Conservation (phyloP, 2,797 vertebrate genomes). For the Myotis vivesi region DNA sequence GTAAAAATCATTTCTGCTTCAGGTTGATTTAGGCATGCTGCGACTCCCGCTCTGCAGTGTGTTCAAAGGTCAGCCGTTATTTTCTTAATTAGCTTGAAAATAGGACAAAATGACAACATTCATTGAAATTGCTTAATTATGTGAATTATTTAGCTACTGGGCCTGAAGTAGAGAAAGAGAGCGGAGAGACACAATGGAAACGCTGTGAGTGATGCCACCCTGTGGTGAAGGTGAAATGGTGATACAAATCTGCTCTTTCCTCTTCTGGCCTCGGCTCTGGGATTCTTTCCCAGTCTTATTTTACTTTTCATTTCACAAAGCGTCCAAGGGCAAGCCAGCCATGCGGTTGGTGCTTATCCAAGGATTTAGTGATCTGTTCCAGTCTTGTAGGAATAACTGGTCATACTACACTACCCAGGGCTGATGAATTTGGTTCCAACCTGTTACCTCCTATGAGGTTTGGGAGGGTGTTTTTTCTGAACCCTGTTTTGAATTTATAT, state of each 20-base stretch:
- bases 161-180: not conserved
- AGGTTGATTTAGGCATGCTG: conserved; percentile 14
- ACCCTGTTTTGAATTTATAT: not conserved
- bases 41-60: not conserved
- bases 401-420: not conserved
- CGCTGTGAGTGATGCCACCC: not conserved
- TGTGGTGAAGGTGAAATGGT: not conserved
- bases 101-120: not conserved
- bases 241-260: not conserved
- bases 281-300: not conserved
- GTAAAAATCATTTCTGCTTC: not conserved
- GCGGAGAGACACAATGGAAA: not conserved
- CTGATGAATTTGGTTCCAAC: not conserved
- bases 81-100: conserved; percentile 60
- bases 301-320: not conserved
- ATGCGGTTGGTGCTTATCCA: not conserved
- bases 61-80: conserved; percentile 23
- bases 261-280: not conserved
- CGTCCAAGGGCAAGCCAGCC: not conserved
- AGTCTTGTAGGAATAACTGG: not conserved
- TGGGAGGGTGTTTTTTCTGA: not conserved
- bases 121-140: conserved; percentile 22
- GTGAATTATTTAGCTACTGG: conserved; percentile 22
- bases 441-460: not conserved
- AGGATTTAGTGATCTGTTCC: not conserved